These are phyloP conservation scores for Salvelinus alpinus DNA, from an alignment of 2,113 vertebrate genomes.

Conservation along the genomic window DNA sequence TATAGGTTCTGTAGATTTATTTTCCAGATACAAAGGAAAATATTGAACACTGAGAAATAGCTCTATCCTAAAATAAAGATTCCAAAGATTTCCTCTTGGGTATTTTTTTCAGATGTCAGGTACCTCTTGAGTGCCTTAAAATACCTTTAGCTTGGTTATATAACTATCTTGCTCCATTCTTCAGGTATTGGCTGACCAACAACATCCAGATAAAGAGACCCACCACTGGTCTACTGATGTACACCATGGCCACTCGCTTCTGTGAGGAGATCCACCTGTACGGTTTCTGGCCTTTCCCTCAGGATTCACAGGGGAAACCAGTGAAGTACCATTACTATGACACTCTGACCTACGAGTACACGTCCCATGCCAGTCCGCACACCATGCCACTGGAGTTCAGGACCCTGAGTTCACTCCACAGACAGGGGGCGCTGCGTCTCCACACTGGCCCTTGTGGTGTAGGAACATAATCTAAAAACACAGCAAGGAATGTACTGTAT, in stretches of 20 bases:
- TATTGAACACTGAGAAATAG: too few species aligned
- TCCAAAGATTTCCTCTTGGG: too few species aligned
- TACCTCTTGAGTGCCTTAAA: too few species aligned
- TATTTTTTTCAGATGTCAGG: too few species aligned
- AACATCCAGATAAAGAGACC: slow-evolving; percentile 95
- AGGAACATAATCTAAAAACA: slow-evolving; percentile 23
- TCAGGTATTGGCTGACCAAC: slow-evolving; percentile 96
- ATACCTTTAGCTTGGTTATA: background rate
- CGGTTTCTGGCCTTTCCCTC: slow-evolving; percentile 93
- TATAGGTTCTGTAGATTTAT: too few species aligned
- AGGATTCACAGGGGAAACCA: slow-evolving; percentile 80
- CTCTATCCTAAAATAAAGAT: too few species aligned
- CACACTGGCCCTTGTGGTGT: slow-evolving; percentile 82
- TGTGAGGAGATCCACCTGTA: slow-evolving; percentile 95
- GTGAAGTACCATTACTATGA: slow-evolving; percentile 99
- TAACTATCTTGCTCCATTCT: background rate
- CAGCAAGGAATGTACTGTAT: background rate
- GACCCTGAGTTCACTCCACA: slow-evolving; percentile 87
- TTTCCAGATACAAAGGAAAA: too few species aligned
- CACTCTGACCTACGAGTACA: slow-evolving; percentile 89
- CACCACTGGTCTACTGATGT: slow-evolving; percentile 95
- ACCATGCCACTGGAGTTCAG: slow-evolving; percentile 97
- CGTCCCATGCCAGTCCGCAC: slow-evolving; percentile 90
- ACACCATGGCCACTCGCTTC: slow-evolving; percentile 94
- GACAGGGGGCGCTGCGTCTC: slow-evolving; percentile 91